These are phyloP conservation scores for Elmis aenea DNA, from an alignment of 2,888 invertebrate genomes.

Conservation along the genomic window DNA sequence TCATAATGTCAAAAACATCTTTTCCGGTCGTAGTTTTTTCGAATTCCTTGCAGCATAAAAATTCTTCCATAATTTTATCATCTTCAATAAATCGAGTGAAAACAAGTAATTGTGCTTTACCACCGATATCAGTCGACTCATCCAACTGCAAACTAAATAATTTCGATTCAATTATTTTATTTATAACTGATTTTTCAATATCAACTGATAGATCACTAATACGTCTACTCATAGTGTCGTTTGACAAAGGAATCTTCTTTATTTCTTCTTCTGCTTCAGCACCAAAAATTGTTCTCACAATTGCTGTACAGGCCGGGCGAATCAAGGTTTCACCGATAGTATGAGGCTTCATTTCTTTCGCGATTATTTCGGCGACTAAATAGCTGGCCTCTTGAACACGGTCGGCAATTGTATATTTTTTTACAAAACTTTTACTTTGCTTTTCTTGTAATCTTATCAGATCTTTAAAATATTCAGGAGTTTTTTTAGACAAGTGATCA, in stretches of 20 bases:
- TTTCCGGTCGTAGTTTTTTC: slow-evolving; percentile 2
- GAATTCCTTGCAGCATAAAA: slow-evolving; percentile 4
- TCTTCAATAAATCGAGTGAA: slow-evolving; percentile 3
- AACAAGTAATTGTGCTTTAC: slow-evolving; percentile 2
- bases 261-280: slow-evolving; percentile 7
- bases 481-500: slow-evolving; percentile 6
- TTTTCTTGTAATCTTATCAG: slow-evolving; percentile 5
- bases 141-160: slow-evolving; percentile 4
- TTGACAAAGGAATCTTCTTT: slow-evolving; percentile 5
- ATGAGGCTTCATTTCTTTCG: slow-evolving; percentile 7
- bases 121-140: slow-evolving; percentile 2
- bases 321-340: slow-evolving; percentile 6
- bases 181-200: no score
- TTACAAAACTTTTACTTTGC: slow-evolving; percentile 4
- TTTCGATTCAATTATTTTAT: no score
- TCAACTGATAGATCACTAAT: no score
- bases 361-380: no score
- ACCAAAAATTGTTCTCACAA: slow-evolving; percentile 6
- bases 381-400: neutral
- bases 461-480: slow-evolving; percentile 5
- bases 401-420: slow-evolving; percentile 1
- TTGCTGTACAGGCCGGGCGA: slow-evolving; percentile 3
- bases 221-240: slow-evolving; percentile 5
- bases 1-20: slow-evolving; percentile 2
- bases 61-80: no score